phyloP scores from a whole-genome alignment of 2,797 vertebrate species.

The Oreonectes daqikongensis region DNA sequence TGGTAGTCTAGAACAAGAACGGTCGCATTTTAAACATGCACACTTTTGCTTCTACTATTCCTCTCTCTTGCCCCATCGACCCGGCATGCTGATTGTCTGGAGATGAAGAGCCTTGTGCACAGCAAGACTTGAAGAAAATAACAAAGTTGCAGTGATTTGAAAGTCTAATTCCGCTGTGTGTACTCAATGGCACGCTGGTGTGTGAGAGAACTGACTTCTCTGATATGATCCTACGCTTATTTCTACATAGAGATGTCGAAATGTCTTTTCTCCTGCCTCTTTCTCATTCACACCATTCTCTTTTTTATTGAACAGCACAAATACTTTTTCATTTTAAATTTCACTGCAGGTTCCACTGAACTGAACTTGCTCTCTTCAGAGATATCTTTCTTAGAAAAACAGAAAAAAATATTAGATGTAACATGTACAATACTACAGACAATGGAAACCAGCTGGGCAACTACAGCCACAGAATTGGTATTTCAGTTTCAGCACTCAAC shows the following conservation, averaged over 20 bases:
- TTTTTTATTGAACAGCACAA: not conserved
- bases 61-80: slow-evolving; percentile 38
- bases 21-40: slow-evolving; percentile 39
- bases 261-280: not conserved
- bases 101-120: slow-evolving; percentile 43
- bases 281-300: not conserved
- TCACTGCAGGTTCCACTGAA: not conserved
- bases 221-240: slow-evolving; percentile 30
- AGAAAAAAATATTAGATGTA: slow-evolving; percentile 30
- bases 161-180: slow-evolving; percentile 39
- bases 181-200: slow-evolving; percentile 15
- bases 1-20: slow-evolving; percentile 40
- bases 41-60: slow-evolving; percentile 21
- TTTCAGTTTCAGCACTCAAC: slow-evolving; percentile 57
- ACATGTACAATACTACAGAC: slow-evolving; percentile 39
- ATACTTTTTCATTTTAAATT: not conserved
- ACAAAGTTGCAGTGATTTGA: slow-evolving; percentile 40
- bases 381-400: slow-evolving; percentile 16
- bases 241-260: slow-evolving; percentile 8
- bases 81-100: slow-evolving; percentile 21
- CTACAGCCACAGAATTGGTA: slow-evolving; percentile 67
- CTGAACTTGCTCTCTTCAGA: not conserved
- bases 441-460: slow-evolving; percentile 64
- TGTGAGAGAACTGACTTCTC: slow-evolving; percentile 25
- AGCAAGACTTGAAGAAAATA: slow-evolving; percentile 44